Base-by-base conservation (phyloP, 2,888 invertebrate genomes). In the Noctuana brunneofusca region DNA sequence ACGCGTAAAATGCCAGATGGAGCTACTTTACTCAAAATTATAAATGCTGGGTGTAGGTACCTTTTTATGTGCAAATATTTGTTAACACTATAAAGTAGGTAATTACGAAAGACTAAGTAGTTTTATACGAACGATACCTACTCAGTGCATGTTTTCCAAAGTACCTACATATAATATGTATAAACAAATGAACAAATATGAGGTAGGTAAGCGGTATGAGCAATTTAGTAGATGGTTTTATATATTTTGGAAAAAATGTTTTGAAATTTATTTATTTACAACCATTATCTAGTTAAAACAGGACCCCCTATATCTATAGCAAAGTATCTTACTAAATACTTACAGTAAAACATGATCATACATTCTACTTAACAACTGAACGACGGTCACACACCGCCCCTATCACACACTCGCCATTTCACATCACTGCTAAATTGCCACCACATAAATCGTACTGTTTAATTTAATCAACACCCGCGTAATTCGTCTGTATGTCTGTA, bases 391-490 rank as follows among this genome's bases (percentile, higher is more conserved):
- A 53, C 59, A 72, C 76, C 74, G 80, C 87, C 89, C 87, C 87
- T 86, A 88, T 88, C 52, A 11, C 48, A 68, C 74, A 66, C 71
- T 80, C 76, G 81, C 84, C 81, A 86, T 85, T 88, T 84, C 81
- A 83, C 80, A 80, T 86, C 84, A 86, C 84, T 87, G 89, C 89
- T 89, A 86, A 89, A 89, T 89, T 89, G 88, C 83, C 79, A 78
- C 70, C 73, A 81, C 88, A 89, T 91, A 91, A 90, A 89, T 90
- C 78, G 73, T 81, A 78, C 84, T 81, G 75, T 87, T 89, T 89
- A 90, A 90, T 91, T 90, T 85, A 89, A 90, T 91, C 89, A 91
- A 87, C 89, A 81, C 83, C 79, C 80, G 76, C 75, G 80, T 84
- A 79, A 82, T 82, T 81, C 78, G 75, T 76, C 72, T 67, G 68